Conservation (phyloP, 2,888 invertebrate genomes). For the Lepidocyrtoides sp. region DNA sequence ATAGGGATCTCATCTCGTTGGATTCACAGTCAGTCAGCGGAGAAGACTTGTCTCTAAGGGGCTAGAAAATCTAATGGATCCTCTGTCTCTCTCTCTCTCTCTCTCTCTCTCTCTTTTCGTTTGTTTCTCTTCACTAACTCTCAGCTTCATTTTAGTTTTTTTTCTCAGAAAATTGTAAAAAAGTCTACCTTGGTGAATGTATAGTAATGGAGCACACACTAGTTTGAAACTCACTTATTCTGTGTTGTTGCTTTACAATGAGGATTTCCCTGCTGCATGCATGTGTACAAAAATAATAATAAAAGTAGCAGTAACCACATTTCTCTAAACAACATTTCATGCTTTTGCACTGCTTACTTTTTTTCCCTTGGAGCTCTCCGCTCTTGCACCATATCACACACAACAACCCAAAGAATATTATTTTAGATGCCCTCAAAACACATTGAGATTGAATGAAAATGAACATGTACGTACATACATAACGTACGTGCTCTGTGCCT, state of each 20-base stretch:
- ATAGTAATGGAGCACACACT: neutral
- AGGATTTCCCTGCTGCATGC: conserved; percentile 1
- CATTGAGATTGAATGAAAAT: neutral
- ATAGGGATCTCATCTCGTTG: neutral
- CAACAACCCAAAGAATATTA: neutral
- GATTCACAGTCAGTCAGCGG: conserved; percentile 17
- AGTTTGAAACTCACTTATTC: neutral
- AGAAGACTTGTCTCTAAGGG: conserved; percentile 59
- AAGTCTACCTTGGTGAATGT: neutral
- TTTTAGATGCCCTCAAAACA: conserved; percentile 25
- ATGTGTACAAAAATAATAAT: conserved; percentile 27
- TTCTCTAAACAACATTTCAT: neutral
- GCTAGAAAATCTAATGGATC: conserved; percentile 61
- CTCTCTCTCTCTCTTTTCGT: conserved; percentile 1
- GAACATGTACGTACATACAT: neutral
- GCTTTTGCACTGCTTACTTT: neutral
- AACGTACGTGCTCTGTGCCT: too few relatives aligned
- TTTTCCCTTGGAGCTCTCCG: neutral
- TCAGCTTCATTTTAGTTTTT: neutral
- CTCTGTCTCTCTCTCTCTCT: neutral
- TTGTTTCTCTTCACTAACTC: conserved; percentile 23
- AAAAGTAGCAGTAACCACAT: neutral
- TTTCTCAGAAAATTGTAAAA: neutral
- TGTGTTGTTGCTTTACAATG: neutral
- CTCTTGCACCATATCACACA: neutral